Percentiles rank a stretch among this genome's conserved stretches.
phyloP scores from a whole-genome alignment of 2,113 vertebrate genomes.

The Ictidomys tridecemlineatus region DNA sequence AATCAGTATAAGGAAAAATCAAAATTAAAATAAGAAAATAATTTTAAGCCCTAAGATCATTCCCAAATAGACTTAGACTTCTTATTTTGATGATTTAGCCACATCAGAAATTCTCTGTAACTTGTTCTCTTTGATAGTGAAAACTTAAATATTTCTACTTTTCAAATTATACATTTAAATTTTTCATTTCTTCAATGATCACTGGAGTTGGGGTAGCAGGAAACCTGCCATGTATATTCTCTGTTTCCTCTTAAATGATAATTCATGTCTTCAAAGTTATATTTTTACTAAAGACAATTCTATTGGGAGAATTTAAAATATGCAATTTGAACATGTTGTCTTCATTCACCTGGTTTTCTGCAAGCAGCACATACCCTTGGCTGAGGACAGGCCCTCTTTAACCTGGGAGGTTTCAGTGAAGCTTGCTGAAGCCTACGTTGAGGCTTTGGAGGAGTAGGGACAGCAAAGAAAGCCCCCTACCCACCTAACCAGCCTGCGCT shows the following conservation, averaged over 20 bases:
- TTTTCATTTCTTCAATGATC: neutral
- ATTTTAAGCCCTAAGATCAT: slow-evolving; percentile 20
- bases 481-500: too few relatives aligned
- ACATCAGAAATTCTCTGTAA: slow-evolving; percentile 5
- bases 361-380: neutral
- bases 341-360: neutral
- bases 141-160: neutral
- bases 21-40: slow-evolving; percentile 49
- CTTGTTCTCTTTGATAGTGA: neutral
- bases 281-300: slow-evolving; percentile 11
- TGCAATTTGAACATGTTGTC: neutral
- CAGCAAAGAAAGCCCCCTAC: neutral
- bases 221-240: neutral
- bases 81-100: neutral
- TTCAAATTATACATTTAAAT: neutral
- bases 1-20: neutral
- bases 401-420: neutral
- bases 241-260: neutral
- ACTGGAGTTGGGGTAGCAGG: neutral
- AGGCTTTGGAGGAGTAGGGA: neutral
- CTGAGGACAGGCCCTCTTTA: neutral
- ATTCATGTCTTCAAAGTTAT: neutral
- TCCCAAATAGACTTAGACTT: neutral
- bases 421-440: neutral
- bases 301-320: slow-evolving; percentile 10